These are phyloP conservation scores for Trematomus bernacchii DNA, from an alignment of 2,797 vertebrate species.

Conservation along the genomic window DNA sequence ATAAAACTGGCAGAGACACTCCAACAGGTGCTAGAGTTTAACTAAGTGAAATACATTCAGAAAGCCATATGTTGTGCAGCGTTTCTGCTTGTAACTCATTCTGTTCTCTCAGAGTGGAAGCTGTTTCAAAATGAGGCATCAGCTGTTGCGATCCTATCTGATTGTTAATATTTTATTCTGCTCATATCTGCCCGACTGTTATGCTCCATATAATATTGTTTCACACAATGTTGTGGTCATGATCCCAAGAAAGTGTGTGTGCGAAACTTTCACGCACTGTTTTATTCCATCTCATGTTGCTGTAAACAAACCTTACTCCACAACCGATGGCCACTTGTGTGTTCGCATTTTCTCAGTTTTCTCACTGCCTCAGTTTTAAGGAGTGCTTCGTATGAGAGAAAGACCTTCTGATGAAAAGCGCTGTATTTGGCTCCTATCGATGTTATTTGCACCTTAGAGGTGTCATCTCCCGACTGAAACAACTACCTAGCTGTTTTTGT, in stretches of 20 bases:
- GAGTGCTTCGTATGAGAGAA: background rate
- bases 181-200: background rate
- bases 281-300: background rate
- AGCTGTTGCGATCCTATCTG: background rate
- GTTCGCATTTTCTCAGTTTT: background rate
- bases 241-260: background rate
- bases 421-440: background rate
- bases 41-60: background rate
- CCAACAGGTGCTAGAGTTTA: conserved; percentile 42
- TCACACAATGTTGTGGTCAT: conserved; percentile 7
- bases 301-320: background rate
- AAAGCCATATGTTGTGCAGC: conserved; percentile 33
- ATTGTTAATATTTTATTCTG: conserved; percentile 4
- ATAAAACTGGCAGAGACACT: conserved; percentile 34
- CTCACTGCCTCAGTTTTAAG: background rate
- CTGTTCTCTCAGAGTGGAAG: background rate
- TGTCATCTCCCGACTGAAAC: conserved; percentile 1
- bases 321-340: background rate
- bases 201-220: background rate
- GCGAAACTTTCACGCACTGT: background rate
- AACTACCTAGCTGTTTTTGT: background rate
- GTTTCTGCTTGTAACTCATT: conserved; percentile 16
- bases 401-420: background rate
- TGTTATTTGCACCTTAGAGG: background rate
- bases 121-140: background rate